Conservation (phyloP, 2,797 vertebrate genomes). For the Cryptoblepharus egeriae region DNA sequence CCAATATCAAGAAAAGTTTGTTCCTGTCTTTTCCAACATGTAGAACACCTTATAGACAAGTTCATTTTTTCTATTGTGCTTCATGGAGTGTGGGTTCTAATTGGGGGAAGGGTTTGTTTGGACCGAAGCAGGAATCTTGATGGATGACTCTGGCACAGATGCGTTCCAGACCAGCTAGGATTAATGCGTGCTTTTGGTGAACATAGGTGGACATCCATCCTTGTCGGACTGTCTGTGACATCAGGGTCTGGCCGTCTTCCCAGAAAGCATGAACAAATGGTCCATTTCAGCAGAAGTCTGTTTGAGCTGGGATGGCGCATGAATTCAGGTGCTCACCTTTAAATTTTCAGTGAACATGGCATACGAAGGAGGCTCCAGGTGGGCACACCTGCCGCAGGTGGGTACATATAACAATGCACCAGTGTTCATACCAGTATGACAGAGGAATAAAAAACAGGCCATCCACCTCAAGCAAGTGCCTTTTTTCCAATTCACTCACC, state of each 20-base stretch:
- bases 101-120: background rate
- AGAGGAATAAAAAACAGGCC: background rate
- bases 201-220: conserved; percentile 63
- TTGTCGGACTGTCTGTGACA: conserved; percentile 75
- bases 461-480: background rate
- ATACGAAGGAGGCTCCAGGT: background rate
- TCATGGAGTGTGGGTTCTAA: background rate
- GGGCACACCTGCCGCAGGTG: conserved; percentile 51
- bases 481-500: background rate
- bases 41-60: too few relatives aligned
- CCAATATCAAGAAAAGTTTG: too few relatives aligned
- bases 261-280: conserved; percentile 72
- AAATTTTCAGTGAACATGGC: conserved; percentile 55
- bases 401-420: conserved; percentile 37
- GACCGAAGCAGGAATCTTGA: conserved; percentile 58
- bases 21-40: too few relatives aligned
- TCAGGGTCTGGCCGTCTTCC: conserved; percentile 70
- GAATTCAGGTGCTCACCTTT: conserved; percentile 54
- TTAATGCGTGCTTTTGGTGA: conserved; percentile 60
- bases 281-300: conserved; percentile 66
- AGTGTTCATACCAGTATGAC: background rate
- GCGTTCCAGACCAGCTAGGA: conserved; percentile 65
- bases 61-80: background rate
- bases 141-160: conserved; percentile 64
- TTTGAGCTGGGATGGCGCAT: conserved; percentile 52